Percentiles rank a stretch among this genome's conserved stretches.
Evolutionary conservation across 2,888 invertebrate species (phyloP).

Genomic region (Leucozona laternaria): DNA sequence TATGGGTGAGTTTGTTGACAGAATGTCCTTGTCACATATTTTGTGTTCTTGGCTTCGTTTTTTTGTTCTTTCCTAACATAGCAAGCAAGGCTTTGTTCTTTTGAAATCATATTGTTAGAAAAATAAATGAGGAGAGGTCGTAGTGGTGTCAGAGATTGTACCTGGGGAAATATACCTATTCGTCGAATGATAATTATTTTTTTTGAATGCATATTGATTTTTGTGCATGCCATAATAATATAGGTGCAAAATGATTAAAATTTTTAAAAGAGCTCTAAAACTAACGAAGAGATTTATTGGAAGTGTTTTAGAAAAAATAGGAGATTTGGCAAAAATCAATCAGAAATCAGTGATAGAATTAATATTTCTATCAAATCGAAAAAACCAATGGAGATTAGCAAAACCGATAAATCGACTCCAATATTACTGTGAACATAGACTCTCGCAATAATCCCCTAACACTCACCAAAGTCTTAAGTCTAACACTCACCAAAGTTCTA

Average conservation of each 20-base stretch:
- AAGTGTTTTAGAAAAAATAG: too few species aligned
- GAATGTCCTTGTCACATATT: constrained; percentile 73
- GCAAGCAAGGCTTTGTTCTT: constrained; percentile 37
- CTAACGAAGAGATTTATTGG: too few species aligned
- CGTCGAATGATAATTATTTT: background rate
- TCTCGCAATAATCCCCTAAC: too few species aligned
- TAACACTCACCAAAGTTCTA: too few species aligned
- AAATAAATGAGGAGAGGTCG: background rate
- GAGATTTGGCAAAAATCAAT: too few species aligned
- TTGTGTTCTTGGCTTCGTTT: constrained; percentile 48
- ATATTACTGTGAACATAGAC: too few species aligned
- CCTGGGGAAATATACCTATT: constrained; percentile 4
- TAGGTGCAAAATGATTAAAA: background rate
- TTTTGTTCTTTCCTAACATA: background rate
- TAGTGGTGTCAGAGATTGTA: constrained; percentile 9
- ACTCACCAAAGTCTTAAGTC: too few species aligned
- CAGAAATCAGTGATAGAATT: too few species aligned
- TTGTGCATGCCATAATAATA: background rate
- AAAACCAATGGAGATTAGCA: too few species aligned
- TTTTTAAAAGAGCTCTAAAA: too few species aligned
- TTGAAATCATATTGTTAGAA: constrained; percentile 41
- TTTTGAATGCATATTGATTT: constrained; percentile 37
- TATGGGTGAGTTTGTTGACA: constrained; percentile 67
- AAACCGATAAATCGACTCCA: too few species aligned
- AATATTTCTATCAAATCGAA: too few species aligned